A percentile compares a stretch with the other conserved stretches of the same genome.
These are phyloP conservation scores for Babyrousa celebensis DNA, from an alignment of 2,797 vertebrate genomes.

Conservation along the genomic window DNA sequence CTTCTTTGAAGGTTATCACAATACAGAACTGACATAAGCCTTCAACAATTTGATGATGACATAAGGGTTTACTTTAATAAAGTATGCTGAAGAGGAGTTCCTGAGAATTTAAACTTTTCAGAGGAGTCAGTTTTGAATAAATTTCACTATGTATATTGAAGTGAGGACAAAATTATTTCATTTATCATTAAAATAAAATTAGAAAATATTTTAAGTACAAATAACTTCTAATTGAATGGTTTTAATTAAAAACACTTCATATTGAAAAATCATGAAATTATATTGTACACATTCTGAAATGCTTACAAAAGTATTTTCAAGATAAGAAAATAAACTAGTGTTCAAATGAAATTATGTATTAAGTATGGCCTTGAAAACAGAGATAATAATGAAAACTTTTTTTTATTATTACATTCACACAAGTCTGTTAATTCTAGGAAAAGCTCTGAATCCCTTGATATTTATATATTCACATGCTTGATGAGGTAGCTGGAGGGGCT, in stretches of 20 bases:
- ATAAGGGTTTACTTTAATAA: slow-evolving; percentile 69
- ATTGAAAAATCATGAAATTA: background rate
- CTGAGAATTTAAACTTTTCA: slow-evolving; percentile 64
- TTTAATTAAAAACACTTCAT: background rate
- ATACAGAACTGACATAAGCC: slow-evolving; percentile 59
- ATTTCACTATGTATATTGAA: slow-evolving; percentile 14
- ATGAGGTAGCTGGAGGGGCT: background rate
- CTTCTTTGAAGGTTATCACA: slow-evolving; percentile 70
- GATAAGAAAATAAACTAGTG: background rate
- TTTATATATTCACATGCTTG: background rate
- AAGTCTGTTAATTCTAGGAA: background rate
- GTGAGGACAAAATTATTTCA: background rate
- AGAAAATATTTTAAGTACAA: slow-evolving; percentile 24
- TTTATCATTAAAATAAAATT: slow-evolving; percentile 25
- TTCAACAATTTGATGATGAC: slow-evolving; percentile 69
- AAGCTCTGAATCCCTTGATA: background rate
- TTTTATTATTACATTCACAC: background rate
- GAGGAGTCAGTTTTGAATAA: background rate
- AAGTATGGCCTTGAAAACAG: background rate
- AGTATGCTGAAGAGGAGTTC: slow-evolving; percentile 60
- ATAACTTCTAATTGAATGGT: background rate
- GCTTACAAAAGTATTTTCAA: background rate
- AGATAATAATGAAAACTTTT: background rate
- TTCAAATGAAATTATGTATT: background rate
- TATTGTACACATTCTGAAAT: background rate